Evolutionary conservation across 2,797 vertebrate species (phyloP).

Genomic region (Protosalanx chinensis): DNA sequence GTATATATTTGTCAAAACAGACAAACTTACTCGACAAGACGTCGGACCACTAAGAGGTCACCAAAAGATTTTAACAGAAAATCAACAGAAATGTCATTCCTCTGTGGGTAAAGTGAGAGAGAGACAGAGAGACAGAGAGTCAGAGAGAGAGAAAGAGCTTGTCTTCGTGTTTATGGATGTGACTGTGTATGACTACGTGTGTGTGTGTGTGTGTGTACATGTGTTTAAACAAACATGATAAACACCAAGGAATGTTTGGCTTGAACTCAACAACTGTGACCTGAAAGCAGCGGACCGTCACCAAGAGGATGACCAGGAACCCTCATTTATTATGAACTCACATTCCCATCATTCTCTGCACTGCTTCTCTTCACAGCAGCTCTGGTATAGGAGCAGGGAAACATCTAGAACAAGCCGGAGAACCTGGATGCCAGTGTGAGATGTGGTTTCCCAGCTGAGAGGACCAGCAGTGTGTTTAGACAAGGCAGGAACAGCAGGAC

Average conservation of each 20-base stretch:
- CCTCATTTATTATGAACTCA: neutral
- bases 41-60: no score
- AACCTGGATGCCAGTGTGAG: no score
- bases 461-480: no score
- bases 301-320: neutral
- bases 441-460: no score
- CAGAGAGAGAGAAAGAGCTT: neutral
- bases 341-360: neutral
- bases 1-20: no score
- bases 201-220: neutral
- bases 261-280: neutral
- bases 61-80: neutral
- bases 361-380: neutral
- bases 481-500: no score
- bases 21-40: no score
- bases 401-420: no score
- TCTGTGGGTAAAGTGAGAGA: neutral
- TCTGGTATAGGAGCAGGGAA: no score
- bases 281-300: neutral
- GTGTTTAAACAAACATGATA: neutral
- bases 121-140: no score
- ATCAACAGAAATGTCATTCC: neutral
- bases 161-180: neutral
- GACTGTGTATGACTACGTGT: conserved; percentile 7
- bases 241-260: neutral